phyloP scores from a whole-genome alignment of 2,888 invertebrate species.

The Cabera pusaria region DNA sequence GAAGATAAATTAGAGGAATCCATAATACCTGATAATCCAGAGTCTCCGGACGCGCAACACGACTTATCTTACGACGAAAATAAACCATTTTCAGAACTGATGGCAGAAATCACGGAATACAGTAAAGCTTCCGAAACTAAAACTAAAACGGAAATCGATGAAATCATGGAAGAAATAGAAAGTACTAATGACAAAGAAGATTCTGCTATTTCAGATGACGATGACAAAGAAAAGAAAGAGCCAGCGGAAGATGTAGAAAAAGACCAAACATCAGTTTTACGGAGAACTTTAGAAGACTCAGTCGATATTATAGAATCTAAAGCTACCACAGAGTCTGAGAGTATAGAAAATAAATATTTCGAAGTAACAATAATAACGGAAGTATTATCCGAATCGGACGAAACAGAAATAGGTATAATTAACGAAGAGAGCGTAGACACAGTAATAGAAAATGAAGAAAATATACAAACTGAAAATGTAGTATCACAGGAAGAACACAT shows the following conservation, averaged over 20 bases:
- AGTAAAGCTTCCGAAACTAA: constrained; percentile 41
- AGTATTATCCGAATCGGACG: constrained; percentile 58
- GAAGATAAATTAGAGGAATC: constrained; percentile 3
- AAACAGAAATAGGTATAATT: constrained; percentile 30
- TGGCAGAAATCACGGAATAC: constrained; percentile 44
- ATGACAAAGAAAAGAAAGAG: constrained; percentile 1
- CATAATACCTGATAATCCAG: constrained; percentile 2
- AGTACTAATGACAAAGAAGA: too few species aligned
- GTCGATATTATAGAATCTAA: constrained; percentile 13
- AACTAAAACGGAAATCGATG: constrained; percentile 20
- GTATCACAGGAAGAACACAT: constrained; percentile 12
- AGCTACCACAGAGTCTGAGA: constrained; percentile 9
- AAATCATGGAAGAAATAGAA: constrained; percentile 9
- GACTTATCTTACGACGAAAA: constrained; percentile 38
- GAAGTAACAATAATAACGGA: constrained; percentile 65
- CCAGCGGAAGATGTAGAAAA: not conserved
- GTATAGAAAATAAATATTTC: constrained; percentile 28
- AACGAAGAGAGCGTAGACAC: not conserved
- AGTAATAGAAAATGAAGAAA: constrained; percentile 13
- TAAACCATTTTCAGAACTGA: constrained; percentile 42
- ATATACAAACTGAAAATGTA: constrained; percentile 4
- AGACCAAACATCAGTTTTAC: too few species aligned
- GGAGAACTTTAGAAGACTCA: too few species aligned
- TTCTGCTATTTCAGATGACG: not conserved
- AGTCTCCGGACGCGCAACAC: constrained; percentile 4